phyloP scores from a whole-genome alignment of 2,113 vertebrate genomes.

The rabbit (Oryctolagus cuniculus) region DNA sequence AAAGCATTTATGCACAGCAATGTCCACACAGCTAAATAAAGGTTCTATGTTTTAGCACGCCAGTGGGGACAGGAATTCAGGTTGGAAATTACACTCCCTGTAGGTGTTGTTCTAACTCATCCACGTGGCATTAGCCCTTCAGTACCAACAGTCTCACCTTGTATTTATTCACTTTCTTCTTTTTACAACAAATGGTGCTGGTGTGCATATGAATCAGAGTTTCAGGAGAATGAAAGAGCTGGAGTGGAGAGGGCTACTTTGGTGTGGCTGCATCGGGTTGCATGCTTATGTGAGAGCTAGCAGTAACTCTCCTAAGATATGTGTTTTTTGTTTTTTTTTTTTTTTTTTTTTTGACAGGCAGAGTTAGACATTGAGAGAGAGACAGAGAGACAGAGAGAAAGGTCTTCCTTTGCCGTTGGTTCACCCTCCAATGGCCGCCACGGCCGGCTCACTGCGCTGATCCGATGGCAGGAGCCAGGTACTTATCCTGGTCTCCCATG shows the following conservation, averaged over 20 bases:
- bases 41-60: not conserved
- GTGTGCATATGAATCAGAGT: not conserved
- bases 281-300: not conserved
- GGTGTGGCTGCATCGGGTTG: not conserved
- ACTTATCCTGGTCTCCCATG: no score
- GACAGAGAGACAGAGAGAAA: no score
- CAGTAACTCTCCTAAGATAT: conserved; percentile 25
- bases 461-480: no score
- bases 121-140: not conserved
- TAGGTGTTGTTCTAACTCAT: conserved; percentile 31
- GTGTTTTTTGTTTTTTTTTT: no score
- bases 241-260: not conserved
- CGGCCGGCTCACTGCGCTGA: no score
- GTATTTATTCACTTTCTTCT: not conserved
- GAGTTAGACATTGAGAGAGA: no score
- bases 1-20: not conserved
- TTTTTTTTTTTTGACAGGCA: no score
- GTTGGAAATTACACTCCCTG: not conserved
- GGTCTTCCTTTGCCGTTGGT: no score
- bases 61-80: fast-evolving
- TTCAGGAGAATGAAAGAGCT: conserved; percentile 7
- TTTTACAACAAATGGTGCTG: not conserved
- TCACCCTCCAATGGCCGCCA: no score
- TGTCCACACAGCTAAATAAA: not conserved
- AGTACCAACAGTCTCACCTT: not conserved